phyloP scores from a whole-genome alignment of 2,797 vertebrate species.

The Centropyge bicolor region DNA sequence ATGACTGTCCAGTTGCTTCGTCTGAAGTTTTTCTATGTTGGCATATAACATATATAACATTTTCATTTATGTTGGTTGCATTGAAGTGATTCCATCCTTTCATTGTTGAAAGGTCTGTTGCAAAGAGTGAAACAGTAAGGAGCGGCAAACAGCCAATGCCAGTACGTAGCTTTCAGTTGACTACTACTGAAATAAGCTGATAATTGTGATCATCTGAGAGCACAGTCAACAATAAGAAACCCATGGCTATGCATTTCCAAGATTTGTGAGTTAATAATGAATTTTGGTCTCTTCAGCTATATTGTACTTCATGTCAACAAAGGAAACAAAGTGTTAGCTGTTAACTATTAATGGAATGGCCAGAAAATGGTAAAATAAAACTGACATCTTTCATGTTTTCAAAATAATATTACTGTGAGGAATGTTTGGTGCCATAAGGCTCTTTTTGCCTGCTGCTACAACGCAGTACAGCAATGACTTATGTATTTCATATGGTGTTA shows the following conservation, averaged over 20 bases:
- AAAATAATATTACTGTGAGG: conserved; percentile 22
- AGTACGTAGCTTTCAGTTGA: background rate
- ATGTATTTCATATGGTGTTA: background rate
- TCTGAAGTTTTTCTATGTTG: background rate
- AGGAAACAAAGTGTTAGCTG: background rate
- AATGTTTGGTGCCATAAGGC: background rate
- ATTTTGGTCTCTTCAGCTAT: background rate
- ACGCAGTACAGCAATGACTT: background rate
- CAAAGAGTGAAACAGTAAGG: background rate
- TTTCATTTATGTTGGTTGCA: background rate
- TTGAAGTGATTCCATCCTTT: background rate
- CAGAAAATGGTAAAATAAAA: background rate
- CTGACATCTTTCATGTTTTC: background rate
- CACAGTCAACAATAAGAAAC: background rate
- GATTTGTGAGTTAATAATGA: background rate
- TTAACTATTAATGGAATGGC: background rate
- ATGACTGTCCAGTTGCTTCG: background rate
- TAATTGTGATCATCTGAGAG: background rate
- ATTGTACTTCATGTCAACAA: background rate
- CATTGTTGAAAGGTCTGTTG: background rate
- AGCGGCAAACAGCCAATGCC: background rate
- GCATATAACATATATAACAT: conserved; percentile 2
- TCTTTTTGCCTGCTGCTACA: background rate
- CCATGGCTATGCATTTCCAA: background rate
- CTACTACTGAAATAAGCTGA: background rate